phyloP scores from a whole-genome alignment of 1,140 invertebrate genomes.

The Ridgeia piscesae region DNA sequence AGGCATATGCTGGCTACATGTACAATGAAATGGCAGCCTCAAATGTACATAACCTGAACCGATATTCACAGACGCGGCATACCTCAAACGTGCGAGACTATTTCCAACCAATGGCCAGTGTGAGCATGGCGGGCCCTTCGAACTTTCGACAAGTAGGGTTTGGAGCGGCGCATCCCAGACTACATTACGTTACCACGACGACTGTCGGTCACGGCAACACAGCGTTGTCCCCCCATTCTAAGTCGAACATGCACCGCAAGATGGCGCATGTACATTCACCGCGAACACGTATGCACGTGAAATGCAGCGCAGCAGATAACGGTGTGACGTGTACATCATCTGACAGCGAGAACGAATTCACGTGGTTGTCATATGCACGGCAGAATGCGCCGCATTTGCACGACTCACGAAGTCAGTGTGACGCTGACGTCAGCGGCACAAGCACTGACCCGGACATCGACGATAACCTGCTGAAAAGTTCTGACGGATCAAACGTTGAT shows the following conservation, averaged over 20 bases:
- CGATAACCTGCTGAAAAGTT: background rate
- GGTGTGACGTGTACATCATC: background rate
- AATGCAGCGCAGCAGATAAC: background rate
- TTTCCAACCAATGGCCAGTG: background rate
- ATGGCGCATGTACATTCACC: background rate
- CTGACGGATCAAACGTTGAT: constrained; percentile 25
- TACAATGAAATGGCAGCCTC: background rate
- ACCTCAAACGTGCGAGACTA: background rate
- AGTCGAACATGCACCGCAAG: background rate
- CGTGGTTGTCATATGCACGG: background rate
- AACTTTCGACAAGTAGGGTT: background rate
- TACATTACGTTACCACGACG: background rate
- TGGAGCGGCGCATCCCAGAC: background rate
- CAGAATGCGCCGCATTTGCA: background rate
- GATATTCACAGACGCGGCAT: background rate
- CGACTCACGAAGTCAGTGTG: background rate
- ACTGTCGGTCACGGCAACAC: background rate
- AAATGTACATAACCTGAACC: background rate
- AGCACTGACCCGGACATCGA: constrained; percentile 1
- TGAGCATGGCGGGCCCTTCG: background rate
- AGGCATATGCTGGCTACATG: background rate
- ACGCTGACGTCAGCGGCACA: constrained; percentile 14
- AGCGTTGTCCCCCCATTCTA: background rate
- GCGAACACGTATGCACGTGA: background rate
- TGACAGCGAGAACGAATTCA: background rate